Evolutionary conservation across 2,888 invertebrate genomes (phyloP), one percentile per base, ranked within the genome.

Genomic region (Sepiola atlantica): DNA sequence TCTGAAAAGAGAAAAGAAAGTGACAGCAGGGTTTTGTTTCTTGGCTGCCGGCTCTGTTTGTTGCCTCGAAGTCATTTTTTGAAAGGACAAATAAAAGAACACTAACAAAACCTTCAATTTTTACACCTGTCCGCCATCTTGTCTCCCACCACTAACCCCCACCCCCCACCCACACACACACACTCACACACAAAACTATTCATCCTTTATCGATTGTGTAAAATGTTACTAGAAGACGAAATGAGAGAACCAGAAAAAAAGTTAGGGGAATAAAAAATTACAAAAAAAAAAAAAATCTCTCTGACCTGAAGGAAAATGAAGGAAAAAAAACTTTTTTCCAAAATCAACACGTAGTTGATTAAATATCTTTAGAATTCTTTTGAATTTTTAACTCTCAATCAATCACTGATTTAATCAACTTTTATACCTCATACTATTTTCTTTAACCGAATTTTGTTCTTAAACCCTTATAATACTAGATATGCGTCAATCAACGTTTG

Each of bases 21-120:
- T 92, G 92, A 45, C 35, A 92, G 28, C 21, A 35, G 90, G n/a
- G 92, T 92, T 92, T 35, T 92, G 54, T 92, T 92, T 92, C 28
- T 45, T 92, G 35, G 35, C 92, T 54, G 92, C 54, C 24, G 54
- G 92, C 92, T 28, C n/a, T 92, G 92, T 92, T 92, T 92, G 92
- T 92, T 45, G 92, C 92, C 54, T 92, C 14, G 54, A 92, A 92
- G 92, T 92, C 92, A 92, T 77, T 77, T 77, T 77, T n/a, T 28
- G 28, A n/a, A 16, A n/a, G 77, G 8, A 77, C 28, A 28, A 35
- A 91, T 35, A 91, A 12, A 35, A 18, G 45, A 35, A 91, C 45
- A 91, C 45, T 35, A 91, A 32, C 35, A 21, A 91, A 35, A 21
- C 35, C 21, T 91, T 91, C 21, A 91, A 16, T 77, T 77, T 8